A percentile compares a stretch with the other conserved stretches of the same genome.
These are phyloP conservation scores for Gambusia yucatana DNA, from an alignment of 2,797 vertebrate species.

Conservation along the genomic window DNA sequence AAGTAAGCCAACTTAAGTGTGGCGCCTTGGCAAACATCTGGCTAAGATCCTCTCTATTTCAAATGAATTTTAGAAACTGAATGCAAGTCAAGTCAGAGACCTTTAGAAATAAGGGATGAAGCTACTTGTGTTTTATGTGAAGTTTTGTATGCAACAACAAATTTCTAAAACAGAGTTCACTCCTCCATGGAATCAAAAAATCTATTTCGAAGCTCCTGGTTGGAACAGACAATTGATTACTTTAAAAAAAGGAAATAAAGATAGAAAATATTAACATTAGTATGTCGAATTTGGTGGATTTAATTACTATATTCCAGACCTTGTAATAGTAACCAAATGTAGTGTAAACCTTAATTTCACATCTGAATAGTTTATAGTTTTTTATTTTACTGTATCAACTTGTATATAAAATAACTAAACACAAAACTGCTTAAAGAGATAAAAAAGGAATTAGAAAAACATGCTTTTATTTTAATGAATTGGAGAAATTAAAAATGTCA, in stretches of 20 bases:
- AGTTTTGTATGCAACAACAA: background rate
- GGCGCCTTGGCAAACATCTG: background rate
- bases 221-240: background rate
- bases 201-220: background rate
- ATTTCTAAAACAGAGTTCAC: background rate
- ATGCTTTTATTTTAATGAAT: background rate
- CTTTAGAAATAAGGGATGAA: background rate
- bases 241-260: background rate
- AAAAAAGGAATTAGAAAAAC: too few relatives aligned
- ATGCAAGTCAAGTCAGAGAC: background rate
- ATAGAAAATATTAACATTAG: background rate
- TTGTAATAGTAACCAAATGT: background rate
- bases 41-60: background rate
- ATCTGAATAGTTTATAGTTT: background rate
- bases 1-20: background rate
- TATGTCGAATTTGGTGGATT: background rate
- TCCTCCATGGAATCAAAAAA: background rate
- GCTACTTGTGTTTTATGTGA: background rate
- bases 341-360: background rate
- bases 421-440: background rate
- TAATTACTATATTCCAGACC: background rate
- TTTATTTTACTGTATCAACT: background rate
- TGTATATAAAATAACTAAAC: background rate
- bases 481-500: background rate
- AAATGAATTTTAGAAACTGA: background rate